A percentile compares a stretch with the other conserved stretches of the same genome.
These are phyloP conservation scores for Mastigias papua DNA, from an alignment of 30 jellyfish, hydroid and myxozoan species.

Conservation along the genomic window DNA sequence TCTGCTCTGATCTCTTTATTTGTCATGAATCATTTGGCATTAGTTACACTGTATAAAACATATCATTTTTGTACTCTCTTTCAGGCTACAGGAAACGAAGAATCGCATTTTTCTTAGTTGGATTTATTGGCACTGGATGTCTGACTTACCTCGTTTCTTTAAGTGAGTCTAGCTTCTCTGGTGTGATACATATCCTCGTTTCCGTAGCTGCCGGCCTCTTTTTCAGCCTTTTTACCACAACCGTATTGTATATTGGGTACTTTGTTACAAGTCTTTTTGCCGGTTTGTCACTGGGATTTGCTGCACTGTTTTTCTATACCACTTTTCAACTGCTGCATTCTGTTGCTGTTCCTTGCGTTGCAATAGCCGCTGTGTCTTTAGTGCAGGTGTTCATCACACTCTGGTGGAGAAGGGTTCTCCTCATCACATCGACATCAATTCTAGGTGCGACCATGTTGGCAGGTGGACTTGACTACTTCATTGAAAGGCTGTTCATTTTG, in stretches of 20 bases:
- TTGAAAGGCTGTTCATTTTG: conserved; percentile 85
- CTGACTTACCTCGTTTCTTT: conserved; percentile 80
- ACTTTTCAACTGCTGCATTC: conserved; percentile 71
- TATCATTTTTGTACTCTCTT: background rate
- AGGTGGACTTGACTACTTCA: conserved; percentile 87
- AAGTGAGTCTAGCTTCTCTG: conserved; percentile 79
- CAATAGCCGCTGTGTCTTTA: conserved; percentile 78
- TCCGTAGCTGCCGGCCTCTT: conserved; percentile 94
- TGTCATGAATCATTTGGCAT: too few species aligned
- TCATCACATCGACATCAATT: conserved; percentile 75
- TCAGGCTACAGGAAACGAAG: conserved; percentile 89
- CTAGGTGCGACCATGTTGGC: conserved; percentile 87
- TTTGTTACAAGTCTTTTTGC: conserved; percentile 95
- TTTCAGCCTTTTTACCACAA: conserved; percentile 85
- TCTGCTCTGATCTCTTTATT: too few species aligned
- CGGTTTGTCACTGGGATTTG: conserved; percentile 88
- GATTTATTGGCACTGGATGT: conserved; percentile 74
- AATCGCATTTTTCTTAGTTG: conserved; percentile 84
- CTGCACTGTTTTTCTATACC: conserved; percentile 76
- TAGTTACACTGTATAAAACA: background rate
- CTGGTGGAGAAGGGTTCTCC: conserved; percentile 97
- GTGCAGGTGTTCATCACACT: conserved; percentile 89
- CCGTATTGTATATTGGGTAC: conserved; percentile 87
- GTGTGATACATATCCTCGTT: conserved; percentile 68
- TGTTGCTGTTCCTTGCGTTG: conserved; percentile 89